phyloP scores from a whole-genome alignment of 2,113 vertebrate genomes.

The Sinocyclocheilus rhinocerous region DNA sequence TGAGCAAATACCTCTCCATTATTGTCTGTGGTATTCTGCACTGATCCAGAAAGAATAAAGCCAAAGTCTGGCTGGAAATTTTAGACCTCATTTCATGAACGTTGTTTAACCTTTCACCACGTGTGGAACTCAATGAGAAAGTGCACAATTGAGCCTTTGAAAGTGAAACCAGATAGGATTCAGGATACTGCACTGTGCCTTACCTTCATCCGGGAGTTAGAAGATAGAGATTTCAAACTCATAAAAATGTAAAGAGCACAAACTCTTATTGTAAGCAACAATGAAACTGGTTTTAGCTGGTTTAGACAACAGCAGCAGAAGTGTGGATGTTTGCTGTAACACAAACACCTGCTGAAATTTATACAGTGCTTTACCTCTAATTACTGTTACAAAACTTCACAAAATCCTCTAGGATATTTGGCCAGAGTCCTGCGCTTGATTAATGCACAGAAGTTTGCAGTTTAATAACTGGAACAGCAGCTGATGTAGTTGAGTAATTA shows the following conservation, averaged over 20 bases:
- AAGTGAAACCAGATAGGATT: slow-evolving; percentile 32
- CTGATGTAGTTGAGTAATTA: neutral
- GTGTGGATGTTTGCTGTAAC: neutral
- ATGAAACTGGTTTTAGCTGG: too few species aligned
- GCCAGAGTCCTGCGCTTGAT: neutral
- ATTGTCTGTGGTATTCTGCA: slow-evolving; percentile 49
- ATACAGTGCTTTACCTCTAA: neutral
- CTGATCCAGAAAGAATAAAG: slow-evolving; percentile 53
- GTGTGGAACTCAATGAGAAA: neutral
- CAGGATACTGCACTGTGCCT: neutral
- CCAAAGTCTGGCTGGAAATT: slow-evolving; percentile 4
- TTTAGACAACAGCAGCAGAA: neutral
- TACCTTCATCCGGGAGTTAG: neutral
- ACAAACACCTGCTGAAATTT: neutral
- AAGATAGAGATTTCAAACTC: neutral
- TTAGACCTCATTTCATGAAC: neutral
- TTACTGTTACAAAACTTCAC: neutral
- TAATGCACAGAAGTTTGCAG: neutral
- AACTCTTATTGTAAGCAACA: neutral
- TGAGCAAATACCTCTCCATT: slow-evolving; percentile 61
- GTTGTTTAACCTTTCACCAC: neutral
- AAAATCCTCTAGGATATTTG: neutral
- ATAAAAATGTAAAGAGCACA: neutral
- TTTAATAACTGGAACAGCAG: neutral
- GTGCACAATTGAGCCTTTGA: neutral